Evolutionary conservation across 1,140 invertebrate species (phyloP).

Genomic region (Hyles vespertilio): DNA sequence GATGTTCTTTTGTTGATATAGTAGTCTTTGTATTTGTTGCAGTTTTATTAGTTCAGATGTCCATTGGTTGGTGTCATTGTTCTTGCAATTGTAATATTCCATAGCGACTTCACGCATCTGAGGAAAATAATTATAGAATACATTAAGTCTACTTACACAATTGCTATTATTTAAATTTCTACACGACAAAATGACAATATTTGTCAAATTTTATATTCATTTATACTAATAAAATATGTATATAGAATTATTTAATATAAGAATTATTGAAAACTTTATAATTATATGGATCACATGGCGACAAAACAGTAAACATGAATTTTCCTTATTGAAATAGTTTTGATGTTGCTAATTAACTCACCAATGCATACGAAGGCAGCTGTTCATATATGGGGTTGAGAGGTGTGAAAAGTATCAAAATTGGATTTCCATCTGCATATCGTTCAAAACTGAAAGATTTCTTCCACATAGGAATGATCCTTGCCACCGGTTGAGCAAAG

Average conservation of each 20-base stretch:
- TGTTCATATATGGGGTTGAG: slow-evolving; percentile 79
- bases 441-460: slow-evolving; percentile 80
- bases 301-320: no score
- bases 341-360: slow-evolving; percentile 48
- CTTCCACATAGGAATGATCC: slow-evolving; percentile 80
- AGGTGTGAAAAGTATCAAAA: slow-evolving; percentile 84
- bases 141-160: neutral
- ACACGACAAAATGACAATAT: no score
- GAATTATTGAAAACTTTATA: no score
- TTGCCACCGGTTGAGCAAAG: slow-evolving; percentile 76
- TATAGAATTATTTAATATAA: no score
- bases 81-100: slow-evolving; percentile 81
- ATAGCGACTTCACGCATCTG: slow-evolving; percentile 80
- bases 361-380: slow-evolving; percentile 80
- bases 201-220: neutral
- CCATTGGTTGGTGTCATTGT: slow-evolving; percentile 72
- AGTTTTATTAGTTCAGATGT: slow-evolving; percentile 63
- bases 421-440: slow-evolving; percentile 79
- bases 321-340: no score
- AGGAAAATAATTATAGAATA: slow-evolving; percentile 30
- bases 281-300: no score
- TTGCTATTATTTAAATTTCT: no score
- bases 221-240: neutral
- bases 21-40: slow-evolving; percentile 51
- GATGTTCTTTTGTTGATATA: slow-evolving; percentile 56